Base-by-base conservation (phyloP, 2,113 vertebrate species). In the Campylomormyrus tamandua region DNA sequence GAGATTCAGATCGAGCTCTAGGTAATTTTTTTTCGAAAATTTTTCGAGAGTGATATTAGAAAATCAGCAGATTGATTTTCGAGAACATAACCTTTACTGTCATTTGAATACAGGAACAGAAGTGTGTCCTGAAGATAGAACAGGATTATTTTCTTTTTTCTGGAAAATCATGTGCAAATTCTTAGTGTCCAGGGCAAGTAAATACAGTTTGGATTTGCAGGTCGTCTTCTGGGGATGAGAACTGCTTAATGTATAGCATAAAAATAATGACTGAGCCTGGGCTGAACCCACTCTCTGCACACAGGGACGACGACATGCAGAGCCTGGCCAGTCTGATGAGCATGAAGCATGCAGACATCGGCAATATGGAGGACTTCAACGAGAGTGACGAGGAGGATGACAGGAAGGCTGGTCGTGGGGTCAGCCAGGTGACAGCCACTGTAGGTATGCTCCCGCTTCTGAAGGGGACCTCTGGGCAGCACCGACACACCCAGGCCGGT, bases 231-330 rank as follows among this genome's bases (percentile, higher is more conserved):
- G 70, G 3, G 70, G 15, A 77, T 39, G 70, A 77, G 31, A 42
- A 17, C 13, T 80, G 15, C 11, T 39, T 39, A 35, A 13, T 35
- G 31, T 0, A 15, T 77, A 19, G 45, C 62, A 8, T 9, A 1
- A 10, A 48, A 11, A 15, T 46, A 9, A 3, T 46, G 21, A 84
- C 21, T 48, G 19, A 21, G 7, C 45, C 19, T 21, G 83, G 24
- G 49, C 4, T 87, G 66, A 13, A 35, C 58, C 56, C 56, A 45
- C 17, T 27, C 17, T 88, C 2, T 8, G 8, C 7, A 52, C 89
- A 46, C 94, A 98, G 97, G 88, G 97, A 98, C 0, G 97, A 98
- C 83, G 97, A 98, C 94, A 98, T 98, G 97, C 97, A 98, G 94
- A 98, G 97, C 89, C 90, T 98, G 88, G 97, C 97, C 89, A 98